Evolutionary conservation across 2,797 vertebrate species (phyloP), one percentile per base, ranked within the genome.

Genomic region (Chromis chromis): DNA sequence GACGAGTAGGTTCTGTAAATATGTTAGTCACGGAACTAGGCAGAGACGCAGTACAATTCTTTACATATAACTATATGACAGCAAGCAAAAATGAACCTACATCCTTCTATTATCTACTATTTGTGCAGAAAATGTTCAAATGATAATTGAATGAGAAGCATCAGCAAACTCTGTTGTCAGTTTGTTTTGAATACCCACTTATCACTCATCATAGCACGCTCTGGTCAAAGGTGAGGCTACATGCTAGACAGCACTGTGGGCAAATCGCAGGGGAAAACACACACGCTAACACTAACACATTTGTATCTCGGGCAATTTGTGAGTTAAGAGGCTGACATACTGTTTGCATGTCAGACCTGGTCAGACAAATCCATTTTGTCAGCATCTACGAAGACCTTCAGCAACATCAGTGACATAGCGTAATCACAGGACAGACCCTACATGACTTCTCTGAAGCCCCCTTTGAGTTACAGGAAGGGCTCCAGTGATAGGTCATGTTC

Each of bases 321-420:
- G 27, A 70, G 70, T 74, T 44, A 52, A 52, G 40, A 71, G 50
- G 40, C 63, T 66, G 76, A 62, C 65, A 63, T 49, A 17, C 52
- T 76, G 75, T 79, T 79, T 57, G 49, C 46, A 77, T 75, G 73
- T 86, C 78, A 82, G 49, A 62, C 54, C 55, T 55, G 56, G 50
- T 72, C 70, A 55, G 59, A 81, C 54, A 76, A 82, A 76, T 86
- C 79, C 24, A 75, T 67, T 73, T 66, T 78, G 75, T 81, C 79
- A 87, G 74, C 70, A 50, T 76, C 79, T 46, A 36, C 65, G 33
- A 60, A 74, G 70, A 75, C 66, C 65, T 69, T 63, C 53, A 73
- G 69, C 62, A 68, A 39, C 83, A 68, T 61, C 80, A 16, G 54
- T 80, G 82, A 79, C 55, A 66, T 68, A 74, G 44, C 0, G 11